These are phyloP conservation scores for Trichonephila inaurata DNA, from an alignment of 1,140 invertebrate genomes.

Conservation along the genomic window DNA sequence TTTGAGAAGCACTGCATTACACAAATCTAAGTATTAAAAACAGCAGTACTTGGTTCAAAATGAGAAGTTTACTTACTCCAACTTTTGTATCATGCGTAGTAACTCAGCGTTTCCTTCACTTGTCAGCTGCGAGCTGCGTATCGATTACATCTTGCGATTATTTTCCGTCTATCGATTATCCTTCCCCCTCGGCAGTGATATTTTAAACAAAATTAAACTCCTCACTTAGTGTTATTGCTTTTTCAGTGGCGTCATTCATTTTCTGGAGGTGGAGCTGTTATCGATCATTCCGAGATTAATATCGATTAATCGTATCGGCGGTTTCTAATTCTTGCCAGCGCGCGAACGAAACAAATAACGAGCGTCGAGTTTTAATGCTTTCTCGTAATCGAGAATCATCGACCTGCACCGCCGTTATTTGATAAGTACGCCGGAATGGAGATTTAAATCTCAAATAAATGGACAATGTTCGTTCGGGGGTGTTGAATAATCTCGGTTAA, in stretches of 20 bases:
- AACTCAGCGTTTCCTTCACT: neutral
- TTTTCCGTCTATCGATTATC: neutral
- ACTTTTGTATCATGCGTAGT: neutral
- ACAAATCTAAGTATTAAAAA: no score
- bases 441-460: neutral
- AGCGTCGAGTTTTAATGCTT: neutral
- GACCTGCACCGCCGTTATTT: neutral
- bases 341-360: neutral
- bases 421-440: neutral
- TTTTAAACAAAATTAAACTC: constrained; percentile 39
- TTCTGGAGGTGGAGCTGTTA: constrained; percentile 14
- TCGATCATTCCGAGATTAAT: constrained; percentile 6
- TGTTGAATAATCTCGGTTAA: no score
- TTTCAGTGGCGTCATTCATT: constrained; percentile 14
- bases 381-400: neutral
- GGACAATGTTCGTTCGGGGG: neutral
- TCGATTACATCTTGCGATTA: constrained; percentile 15
- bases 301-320: constrained; percentile 22
- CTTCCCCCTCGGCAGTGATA: neutral
- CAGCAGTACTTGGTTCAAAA: no score
- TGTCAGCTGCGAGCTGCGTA: neutral
- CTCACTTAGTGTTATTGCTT: constrained; percentile 26
- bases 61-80: no score
- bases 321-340: neutral
- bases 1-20: no score